Evolutionary conservation across 2,888 invertebrate species (phyloP).

Genomic region (Omphaloscelis lunosa): DNA sequence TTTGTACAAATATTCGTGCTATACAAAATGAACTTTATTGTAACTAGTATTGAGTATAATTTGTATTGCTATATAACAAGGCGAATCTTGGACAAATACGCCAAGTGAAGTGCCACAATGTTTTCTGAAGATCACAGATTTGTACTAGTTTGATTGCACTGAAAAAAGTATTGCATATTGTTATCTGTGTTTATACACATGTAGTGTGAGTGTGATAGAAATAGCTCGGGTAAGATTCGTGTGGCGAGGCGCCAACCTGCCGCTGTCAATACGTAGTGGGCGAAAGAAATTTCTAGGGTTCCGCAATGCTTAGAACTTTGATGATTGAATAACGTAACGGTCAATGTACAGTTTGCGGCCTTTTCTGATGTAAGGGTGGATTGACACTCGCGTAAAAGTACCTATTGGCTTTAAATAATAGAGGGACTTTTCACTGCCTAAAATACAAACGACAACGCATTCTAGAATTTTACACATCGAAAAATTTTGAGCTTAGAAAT

Average conservation of each 20-base stretch:
- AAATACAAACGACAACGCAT: conserved; percentile 12
- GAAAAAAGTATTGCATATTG: conserved; percentile 41
- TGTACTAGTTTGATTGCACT: conserved; percentile 34
- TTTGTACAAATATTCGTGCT: not conserved
- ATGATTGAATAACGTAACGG: not conserved
- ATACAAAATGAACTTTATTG: conserved; percentile 6
- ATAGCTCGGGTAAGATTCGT: conserved; percentile 70
- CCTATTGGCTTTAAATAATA: not conserved
- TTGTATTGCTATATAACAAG: not conserved
- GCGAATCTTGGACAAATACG: not conserved
- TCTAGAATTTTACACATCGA: not conserved
- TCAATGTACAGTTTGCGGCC: not conserved
- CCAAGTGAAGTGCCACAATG: not conserved
- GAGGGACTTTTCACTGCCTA: too few species aligned
- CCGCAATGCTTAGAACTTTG: conserved; percentile 19
- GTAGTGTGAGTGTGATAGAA: conserved; percentile 63
- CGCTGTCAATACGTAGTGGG: conserved; percentile 68
- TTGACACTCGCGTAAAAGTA: not conserved
- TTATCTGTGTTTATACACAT: conserved; percentile 51
- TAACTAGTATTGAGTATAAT: not conserved
- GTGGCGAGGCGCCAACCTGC: conserved; percentile 76
- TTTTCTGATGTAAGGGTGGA: not conserved
- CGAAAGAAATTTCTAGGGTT: conserved; percentile 56
- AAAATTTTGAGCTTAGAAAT: not conserved
- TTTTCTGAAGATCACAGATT: conserved; percentile 14